Evolutionary conservation across 2,797 vertebrate genomes (phyloP).

Genomic region (Hemitrygon akajei): DNA sequence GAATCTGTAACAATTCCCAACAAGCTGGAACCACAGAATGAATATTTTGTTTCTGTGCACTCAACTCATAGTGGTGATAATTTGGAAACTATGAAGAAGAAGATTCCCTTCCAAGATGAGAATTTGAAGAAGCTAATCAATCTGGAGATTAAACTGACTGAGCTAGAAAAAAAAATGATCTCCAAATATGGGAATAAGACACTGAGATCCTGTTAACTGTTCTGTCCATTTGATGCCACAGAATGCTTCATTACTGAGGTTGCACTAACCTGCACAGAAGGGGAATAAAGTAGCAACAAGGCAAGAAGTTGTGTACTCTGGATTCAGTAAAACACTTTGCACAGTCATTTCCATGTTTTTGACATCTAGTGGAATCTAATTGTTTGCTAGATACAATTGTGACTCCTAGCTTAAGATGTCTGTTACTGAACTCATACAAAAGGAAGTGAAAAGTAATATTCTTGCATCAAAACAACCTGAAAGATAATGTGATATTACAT

Average conservation of each 20-base stretch:
- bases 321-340: background rate
- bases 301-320: background rate
- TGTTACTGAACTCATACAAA: background rate
- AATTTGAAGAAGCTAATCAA: slow-evolving; percentile 35
- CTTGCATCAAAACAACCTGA: background rate
- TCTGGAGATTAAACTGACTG: slow-evolving; percentile 31
- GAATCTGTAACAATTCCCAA: slow-evolving; percentile 21
- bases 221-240: slow-evolving; percentile 16
- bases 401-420: background rate
- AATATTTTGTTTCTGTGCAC: slow-evolving; percentile 13
- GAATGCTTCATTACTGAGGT: slow-evolving; percentile 17
- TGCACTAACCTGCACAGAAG: background rate
- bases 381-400: background rate
- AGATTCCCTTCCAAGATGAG: slow-evolving; percentile 30
- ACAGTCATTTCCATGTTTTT: background rate
- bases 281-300: slow-evolving; percentile 23
- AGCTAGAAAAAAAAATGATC: slow-evolving; percentile 24
- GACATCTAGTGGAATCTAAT: background rate
- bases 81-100: slow-evolving; percentile 29
- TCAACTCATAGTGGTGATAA: background rate
- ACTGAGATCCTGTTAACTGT: background rate
- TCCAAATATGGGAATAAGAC: slow-evolving; percentile 33
- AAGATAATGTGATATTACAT: background rate
- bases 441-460: background rate
- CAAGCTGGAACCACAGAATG: background rate